These are phyloP conservation scores for Toxotes jaculatrix DNA, from an alignment of 2,113 vertebrate species.

Conservation along the genomic window DNA sequence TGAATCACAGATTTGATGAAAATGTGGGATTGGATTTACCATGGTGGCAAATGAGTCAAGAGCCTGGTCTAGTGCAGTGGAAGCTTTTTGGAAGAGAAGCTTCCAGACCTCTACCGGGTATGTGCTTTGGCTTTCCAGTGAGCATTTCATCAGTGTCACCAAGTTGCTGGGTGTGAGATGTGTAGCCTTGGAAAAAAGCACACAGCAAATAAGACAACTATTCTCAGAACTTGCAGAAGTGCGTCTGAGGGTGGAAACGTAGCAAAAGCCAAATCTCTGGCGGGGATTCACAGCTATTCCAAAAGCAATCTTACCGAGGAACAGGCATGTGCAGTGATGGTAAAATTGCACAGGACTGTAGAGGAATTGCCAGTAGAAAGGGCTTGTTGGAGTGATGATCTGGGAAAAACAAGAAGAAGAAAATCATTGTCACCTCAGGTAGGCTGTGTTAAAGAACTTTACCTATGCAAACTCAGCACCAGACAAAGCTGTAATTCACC, in stretches of 20 bases:
- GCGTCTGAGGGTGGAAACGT: background rate
- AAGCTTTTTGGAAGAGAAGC: conserved; percentile 57
- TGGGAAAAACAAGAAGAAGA: conserved; percentile 2
- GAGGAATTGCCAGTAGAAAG: background rate
- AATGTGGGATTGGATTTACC: conserved; percentile 32
- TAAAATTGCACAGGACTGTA: conserved; percentile 41
- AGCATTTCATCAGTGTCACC: conserved; percentile 58
- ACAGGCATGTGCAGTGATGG: conserved; percentile 58
- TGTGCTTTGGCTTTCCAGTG: background rate
- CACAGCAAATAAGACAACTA: background rate
- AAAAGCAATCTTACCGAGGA: conserved; percentile 54
- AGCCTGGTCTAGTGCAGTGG: conserved; percentile 48
- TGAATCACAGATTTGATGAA: background rate
- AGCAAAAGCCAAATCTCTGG: background rate
- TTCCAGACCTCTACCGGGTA: conserved; percentile 62
- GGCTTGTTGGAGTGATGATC: background rate
- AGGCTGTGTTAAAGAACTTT: background rate
- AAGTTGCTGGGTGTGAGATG: conserved; percentile 48
- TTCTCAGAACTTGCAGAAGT: background rate
- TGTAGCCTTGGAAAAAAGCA: conserved; percentile 24
- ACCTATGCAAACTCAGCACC: background rate
- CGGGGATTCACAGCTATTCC: background rate
- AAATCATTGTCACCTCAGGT: background rate
- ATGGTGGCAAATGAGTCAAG: conserved; percentile 38
- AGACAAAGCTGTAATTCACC: conserved; percentile 4